Conservation (phyloP, 2,113 vertebrate species). For the Aleadryas rufinucha region DNA sequence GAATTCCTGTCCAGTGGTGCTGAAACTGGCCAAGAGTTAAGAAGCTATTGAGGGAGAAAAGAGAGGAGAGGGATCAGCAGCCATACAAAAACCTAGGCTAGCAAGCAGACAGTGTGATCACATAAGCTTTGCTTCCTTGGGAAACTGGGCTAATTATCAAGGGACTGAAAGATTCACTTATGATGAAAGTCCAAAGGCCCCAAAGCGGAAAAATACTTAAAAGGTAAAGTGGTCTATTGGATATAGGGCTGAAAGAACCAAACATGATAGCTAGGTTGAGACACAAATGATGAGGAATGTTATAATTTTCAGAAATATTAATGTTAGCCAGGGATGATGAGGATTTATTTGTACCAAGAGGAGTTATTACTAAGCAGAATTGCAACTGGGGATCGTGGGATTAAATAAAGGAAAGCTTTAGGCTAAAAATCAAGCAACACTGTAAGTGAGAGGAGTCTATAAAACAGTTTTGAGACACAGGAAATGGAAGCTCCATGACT, state of each 20-base stretch:
- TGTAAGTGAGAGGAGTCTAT: neutral
- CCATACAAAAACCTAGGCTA: neutral
- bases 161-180: slow-evolving; percentile 1
- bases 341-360: slow-evolving; percentile 53
- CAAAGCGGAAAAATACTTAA: neutral
- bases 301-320: slow-evolving; percentile 48
- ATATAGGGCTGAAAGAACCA: neutral
- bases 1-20: neutral
- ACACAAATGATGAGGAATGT: slow-evolving; percentile 49
- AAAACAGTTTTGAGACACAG: neutral
- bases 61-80: neutral
- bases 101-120: neutral
- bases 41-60: neutral
- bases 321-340: slow-evolving; percentile 28
- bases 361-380: slow-evolving; percentile 7
- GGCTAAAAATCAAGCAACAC: slow-evolving; percentile 10
- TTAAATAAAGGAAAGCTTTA: slow-evolving; percentile 47
- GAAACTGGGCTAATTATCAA: slow-evolving; percentile 19
- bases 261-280: neutral
- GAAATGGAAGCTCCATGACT: neutral
- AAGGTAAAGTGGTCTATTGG: neutral
- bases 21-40: slow-evolving; percentile 9
- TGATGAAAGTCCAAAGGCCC: neutral
- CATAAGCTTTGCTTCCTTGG: neutral
- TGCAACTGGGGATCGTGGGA: slow-evolving; percentile 9